Evolutionary conservation across 2,888 invertebrate species (phyloP), one percentile per base, ranked within the genome.

Genomic region (Nemotelus nigrinus): DNA sequence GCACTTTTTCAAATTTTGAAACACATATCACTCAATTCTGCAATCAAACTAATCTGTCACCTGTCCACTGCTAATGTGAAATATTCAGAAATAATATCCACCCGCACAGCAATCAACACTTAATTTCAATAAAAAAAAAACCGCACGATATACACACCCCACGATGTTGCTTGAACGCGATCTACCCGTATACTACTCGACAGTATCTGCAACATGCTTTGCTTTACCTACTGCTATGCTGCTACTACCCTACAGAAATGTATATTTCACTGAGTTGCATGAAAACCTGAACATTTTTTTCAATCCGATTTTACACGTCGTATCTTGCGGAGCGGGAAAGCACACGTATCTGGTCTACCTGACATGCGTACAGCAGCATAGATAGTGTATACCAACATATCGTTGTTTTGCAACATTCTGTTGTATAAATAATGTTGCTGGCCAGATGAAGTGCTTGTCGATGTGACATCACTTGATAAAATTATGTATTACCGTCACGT

Each of bases 141-240:
- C 55, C 41, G 55, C 70, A 41, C 2, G 41, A 6, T 43, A 45
- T 25, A 8, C 70, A 43, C 2, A 7, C 7, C 70, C 25, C 25
- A 25, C 25, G 25, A 70, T 70, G 70, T 70, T 70, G 43, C 41
- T 70, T 43, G 53, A 53, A 70, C 70, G 53, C 70, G 70, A 70
- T 53, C 70, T 43, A 70, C 10, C 39, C 55, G 53, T 53, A 43
- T 8, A 70, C 70, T 70, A 70, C n/a, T 10, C 53, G 47, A 39
- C 2, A 50, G 70, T 70, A 55, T 70, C 70, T 70, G 70, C 70
- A 70, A 70, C 70, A 70, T 70, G 25, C 41, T 4, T 43, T 41
- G 60, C 25, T 25, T 25, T 25, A 25, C 25, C 25, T 25, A 25
- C 25, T 25, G 25, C 25, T 25, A 25, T 25, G 25, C 25, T 25